phyloP scores from a whole-genome alignment of 2,113 vertebrate species.

The Formicarius rufipectus region DNA sequence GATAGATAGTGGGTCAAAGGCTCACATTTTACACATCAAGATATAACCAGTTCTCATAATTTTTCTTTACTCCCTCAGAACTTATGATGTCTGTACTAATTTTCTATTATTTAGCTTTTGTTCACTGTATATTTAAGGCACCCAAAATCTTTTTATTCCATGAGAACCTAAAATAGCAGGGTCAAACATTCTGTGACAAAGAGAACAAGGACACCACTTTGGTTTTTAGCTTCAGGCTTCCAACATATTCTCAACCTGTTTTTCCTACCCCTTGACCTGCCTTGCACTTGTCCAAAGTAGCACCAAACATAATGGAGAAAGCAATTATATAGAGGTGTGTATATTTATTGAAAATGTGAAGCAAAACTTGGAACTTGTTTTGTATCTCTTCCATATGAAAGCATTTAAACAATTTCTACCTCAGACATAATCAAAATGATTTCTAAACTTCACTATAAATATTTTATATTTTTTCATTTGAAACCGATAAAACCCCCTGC shows the following conservation, averaged over 20 bases:
- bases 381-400: neutral
- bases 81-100: neutral
- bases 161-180: neutral
- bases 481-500: neutral
- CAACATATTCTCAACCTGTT: neutral
- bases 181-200: neutral
- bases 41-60: neutral
- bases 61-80: neutral
- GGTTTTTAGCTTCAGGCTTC: neutral
- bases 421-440: neutral
- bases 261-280: neutral
- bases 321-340: neutral
- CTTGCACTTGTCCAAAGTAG: neutral
- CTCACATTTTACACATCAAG: neutral
- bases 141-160: neutral
- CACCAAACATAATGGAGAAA: neutral
- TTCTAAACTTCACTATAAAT: neutral
- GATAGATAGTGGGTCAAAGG: neutral
- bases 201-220: neutral
- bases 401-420: neutral
- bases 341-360: neutral
- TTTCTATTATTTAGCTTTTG: neutral
- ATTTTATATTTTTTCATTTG: neutral
- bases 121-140: neutral
- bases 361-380: neutral